Conservation (phyloP, 2,113 vertebrate species). For the Nothoprocta perdicaria region DNA sequence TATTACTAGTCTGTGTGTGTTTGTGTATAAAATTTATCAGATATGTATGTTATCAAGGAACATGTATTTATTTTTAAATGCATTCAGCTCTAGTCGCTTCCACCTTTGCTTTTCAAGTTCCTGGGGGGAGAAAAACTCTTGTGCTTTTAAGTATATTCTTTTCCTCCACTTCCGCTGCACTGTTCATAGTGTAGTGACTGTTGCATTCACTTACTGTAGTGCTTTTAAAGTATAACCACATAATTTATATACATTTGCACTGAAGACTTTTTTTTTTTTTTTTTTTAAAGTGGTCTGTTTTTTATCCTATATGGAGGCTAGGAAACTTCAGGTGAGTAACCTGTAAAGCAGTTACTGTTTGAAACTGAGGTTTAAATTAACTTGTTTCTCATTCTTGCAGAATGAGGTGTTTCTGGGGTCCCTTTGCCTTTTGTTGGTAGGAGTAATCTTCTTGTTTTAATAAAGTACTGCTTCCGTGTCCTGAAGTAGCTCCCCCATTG, state of each 20-base stretch:
- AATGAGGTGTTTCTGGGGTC: background rate
- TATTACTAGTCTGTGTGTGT: background rate
- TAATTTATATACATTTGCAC: slow-evolving; percentile 23
- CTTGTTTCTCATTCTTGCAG: background rate
- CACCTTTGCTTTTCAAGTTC: background rate
- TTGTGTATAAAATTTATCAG: background rate
- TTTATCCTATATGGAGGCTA: background rate
- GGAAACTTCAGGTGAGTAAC: background rate
- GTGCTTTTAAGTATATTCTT: background rate
- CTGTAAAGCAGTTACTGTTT: background rate
- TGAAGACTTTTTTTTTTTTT: background rate
- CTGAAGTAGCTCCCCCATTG: background rate
- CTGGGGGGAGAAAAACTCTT: background rate
- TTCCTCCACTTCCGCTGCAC: background rate
- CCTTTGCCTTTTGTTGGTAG: background rate
- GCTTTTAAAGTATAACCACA: slow-evolving; percentile 1
- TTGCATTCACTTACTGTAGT: background rate
- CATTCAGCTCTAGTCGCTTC: background rate
- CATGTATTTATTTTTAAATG: background rate
- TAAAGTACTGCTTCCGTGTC: background rate
- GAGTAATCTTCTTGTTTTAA: background rate
- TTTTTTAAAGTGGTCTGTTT: background rate
- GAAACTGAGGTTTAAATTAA: background rate
- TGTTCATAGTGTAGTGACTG: background rate
- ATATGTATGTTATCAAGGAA: background rate